Evolutionary conservation across 2,113 vertebrate genomes (phyloP).

Genomic region (Gavia stellata): DNA sequence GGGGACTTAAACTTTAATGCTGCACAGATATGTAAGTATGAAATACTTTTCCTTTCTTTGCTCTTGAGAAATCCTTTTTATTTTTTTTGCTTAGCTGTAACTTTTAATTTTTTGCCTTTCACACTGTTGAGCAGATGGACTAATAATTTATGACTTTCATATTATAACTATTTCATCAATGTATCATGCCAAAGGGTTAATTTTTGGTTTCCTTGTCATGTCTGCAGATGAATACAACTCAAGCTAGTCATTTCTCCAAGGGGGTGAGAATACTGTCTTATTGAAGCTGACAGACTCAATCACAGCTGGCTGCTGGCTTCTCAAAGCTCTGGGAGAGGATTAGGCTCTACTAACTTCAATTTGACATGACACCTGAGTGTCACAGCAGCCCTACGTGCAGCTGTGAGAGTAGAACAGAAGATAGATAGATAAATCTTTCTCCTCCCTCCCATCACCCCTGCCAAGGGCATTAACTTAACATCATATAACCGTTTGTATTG

Average conservation of each 20-base stretch:
- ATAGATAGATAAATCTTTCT: neutral
- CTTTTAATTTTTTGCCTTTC: neutral
- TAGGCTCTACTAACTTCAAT: constrained; percentile 15
- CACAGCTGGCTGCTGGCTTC: constrained; percentile 3
- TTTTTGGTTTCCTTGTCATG: neutral
- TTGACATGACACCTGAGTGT: neutral
- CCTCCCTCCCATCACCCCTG: neutral
- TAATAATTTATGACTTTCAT: neutral
- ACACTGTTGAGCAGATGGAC: neutral
- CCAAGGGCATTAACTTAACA: neutral
- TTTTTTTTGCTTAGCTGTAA: neutral
- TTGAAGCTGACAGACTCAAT: constrained; percentile 15
- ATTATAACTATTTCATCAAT: neutral
- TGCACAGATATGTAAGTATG: neutral
- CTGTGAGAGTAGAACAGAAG: neutral
- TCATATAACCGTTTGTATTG: neutral
- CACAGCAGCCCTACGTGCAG: neutral
- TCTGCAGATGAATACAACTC: constrained; percentile 7
- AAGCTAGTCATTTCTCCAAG: constrained; percentile 22
- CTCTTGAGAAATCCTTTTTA: neutral
- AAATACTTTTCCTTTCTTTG: neutral
- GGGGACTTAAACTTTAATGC: neutral
- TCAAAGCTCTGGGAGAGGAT: constrained; percentile 32
- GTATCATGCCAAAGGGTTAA: constrained; percentile 1
- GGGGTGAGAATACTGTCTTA: neutral